Conservation (phyloP, 2,888 invertebrate species). For the Julus scanicus region DNA sequence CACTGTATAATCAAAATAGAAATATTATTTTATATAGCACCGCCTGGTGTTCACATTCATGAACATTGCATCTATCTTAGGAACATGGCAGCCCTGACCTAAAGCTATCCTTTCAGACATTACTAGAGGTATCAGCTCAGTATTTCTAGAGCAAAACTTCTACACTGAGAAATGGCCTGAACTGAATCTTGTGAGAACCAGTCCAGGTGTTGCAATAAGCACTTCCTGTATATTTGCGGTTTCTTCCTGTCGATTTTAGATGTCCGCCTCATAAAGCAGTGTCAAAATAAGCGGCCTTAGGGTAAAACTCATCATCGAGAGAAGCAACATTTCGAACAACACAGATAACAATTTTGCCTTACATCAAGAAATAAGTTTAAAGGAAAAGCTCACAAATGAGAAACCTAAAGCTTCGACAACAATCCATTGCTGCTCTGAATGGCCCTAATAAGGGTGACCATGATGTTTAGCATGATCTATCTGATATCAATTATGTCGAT, state of each 20-base stretch:
- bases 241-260: not conserved
- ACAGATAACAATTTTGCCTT: not conserved
- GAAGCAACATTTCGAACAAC: not conserved
- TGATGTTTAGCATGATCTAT: no score
- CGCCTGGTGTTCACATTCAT: no score
- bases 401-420: not conserved
- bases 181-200: slow-evolving; percentile 18
- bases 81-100: no score
- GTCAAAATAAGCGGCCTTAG: not conserved
- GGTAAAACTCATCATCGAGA: not conserved
- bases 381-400: not conserved
- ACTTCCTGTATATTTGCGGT: not conserved
- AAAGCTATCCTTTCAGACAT: not conserved
- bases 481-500: no score
- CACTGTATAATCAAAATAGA: no score
- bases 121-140: not conserved
- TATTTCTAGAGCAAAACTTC: not conserved
- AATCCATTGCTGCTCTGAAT: no score
- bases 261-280: slow-evolving; percentile 2
- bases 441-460: not conserved
- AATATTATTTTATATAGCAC: no score
- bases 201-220: slow-evolving; percentile 2
- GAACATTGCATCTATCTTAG: no score
- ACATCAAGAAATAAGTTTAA: not conserved
- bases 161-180: not conserved